Base-by-base conservation (phyloP, 2,888 invertebrate genomes). In the Hydriomena furcata region DNA sequence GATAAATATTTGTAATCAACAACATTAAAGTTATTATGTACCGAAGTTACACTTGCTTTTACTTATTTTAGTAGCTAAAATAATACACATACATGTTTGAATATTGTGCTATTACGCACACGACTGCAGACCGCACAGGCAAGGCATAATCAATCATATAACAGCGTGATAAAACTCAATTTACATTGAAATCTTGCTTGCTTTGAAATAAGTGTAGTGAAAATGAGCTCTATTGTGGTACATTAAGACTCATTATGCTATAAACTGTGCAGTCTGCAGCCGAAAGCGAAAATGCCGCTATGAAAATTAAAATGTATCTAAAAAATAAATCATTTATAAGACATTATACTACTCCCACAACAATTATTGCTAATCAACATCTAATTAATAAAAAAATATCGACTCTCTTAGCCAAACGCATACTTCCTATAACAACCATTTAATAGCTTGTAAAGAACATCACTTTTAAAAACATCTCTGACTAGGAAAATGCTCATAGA, bases 1-100 rank as follows among this genome's bases (percentile, higher is more conserved):
- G 68, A 58, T 49, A 46, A 24, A 38, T 63, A 66, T 65, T 60
- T 66, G 68, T 68, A 68, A 58, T 56, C 48, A 65, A 60, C 53
- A 57, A 68, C 59, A 54, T 58, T 52, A 59, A 59, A 53, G 53
- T 59, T 56, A 49, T 34, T 45, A 53, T 53, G 55, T 56, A 56
- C 56, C 59, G 59, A 59, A 59, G 56, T 54, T 54, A 38, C 35
- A 38, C 28, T 49, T 37, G 10, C 12, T 12, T 34, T 24, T 28
- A 24, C 31, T 37, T 28, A 37, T 27, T 35, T 28, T 37, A 44
- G 17, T 20, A 37, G 42, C 25, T 47, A 10, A 21, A 28, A 32
- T 13, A 8, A 34, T 30, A 41, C 24, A 42, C 21, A 23, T 35
- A 45, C 8, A 25, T 37, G 23, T n/a, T n/a, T n/a, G n/a, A n/a